Percentiles rank a stretch among this genome's conserved stretches.
phyloP scores from a whole-genome alignment of 2,113 vertebrate species.

The Piaya cayana region DNA sequence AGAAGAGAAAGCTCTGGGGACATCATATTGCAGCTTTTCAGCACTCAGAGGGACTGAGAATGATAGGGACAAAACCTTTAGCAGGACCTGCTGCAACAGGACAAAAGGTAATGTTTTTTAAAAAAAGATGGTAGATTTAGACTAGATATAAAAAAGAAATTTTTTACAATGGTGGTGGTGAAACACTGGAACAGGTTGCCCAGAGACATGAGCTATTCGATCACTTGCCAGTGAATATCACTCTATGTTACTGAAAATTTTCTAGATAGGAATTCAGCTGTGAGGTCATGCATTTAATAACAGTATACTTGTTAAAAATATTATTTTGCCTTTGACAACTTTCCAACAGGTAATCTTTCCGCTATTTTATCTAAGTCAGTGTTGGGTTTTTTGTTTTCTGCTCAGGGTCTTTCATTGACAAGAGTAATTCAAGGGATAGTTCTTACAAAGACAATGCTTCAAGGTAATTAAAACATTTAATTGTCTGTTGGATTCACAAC shows the following conservation, averaged over 20 bases:
- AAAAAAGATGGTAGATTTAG: too few species aligned
- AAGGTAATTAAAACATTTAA: neutral
- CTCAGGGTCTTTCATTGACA: neutral
- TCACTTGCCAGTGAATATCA: neutral
- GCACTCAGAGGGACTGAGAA: too few species aligned
- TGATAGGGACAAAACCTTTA: too few species aligned
- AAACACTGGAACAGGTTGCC: too few species aligned
- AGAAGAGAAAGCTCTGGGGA: too few species aligned
- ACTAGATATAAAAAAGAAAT: too few species aligned
- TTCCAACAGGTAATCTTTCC: neutral
- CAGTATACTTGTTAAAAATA: neutral
- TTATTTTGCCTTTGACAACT: neutral
- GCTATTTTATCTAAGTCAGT: neutral
- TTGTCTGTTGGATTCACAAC: neutral
- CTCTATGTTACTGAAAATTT: neutral
- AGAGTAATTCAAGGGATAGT: neutral
- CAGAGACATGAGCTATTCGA: neutral
- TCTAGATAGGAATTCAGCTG: neutral
- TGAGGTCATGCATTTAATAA: neutral
- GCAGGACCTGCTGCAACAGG: too few species aligned
- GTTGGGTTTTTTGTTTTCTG: neutral
- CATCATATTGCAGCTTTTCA: too few species aligned
- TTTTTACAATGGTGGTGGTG: too few species aligned
- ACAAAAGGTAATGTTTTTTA: too few species aligned
- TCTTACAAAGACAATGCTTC: neutral